Evolutionary conservation across 2,888 invertebrate species (phyloP), one percentile per base, ranked within the genome.

Genomic region (Cerastis rubricosa): DNA sequence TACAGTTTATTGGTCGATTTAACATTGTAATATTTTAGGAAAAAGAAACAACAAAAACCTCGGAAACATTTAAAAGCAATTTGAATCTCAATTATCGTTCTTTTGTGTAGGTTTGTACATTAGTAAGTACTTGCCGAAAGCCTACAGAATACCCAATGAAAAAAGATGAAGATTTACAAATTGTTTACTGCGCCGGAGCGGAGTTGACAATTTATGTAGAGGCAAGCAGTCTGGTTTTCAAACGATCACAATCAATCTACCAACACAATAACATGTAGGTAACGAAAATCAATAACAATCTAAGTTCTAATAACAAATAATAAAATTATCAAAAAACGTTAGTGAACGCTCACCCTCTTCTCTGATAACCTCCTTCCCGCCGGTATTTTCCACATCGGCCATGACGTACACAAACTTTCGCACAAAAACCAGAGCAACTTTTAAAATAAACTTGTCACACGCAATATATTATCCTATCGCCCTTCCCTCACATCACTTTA

Each of bases 401-500:
- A 94, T 94, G 71, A 74, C 69, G 84, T 73, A 76, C 77, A 82
- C 84, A 76, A 83, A 79, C 78, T 76, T 71, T 71, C 70, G n/a
- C 78, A 84, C 83, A 83, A 84, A 85, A 86, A 80, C 81, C 80
- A 85, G 65, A 83, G 29, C 71, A 87, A 86, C 67, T 85, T 65
- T 75, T 76, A 76, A 86, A 83, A 85, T 82, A 82, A 87, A 89
- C 85, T 86, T 87, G 83, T 89, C 87, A 85, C 84, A 66, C 83
- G 81, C 82, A 80, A 88, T 86, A 71, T 71, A 91, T 90, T 87
- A 85, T n/a, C 83, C 85, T 87, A 91, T 90, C 86, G 86, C 89
- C 89, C 88, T 90, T 90, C 87, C 87, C 90, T 89, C 91, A 89
- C 90, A 90, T 92, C 87, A 84, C 86, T 89, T 88, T 79, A 80